Conservation (phyloP, 2,797 vertebrate genomes). For the Pangasius larnaudii region DNA sequence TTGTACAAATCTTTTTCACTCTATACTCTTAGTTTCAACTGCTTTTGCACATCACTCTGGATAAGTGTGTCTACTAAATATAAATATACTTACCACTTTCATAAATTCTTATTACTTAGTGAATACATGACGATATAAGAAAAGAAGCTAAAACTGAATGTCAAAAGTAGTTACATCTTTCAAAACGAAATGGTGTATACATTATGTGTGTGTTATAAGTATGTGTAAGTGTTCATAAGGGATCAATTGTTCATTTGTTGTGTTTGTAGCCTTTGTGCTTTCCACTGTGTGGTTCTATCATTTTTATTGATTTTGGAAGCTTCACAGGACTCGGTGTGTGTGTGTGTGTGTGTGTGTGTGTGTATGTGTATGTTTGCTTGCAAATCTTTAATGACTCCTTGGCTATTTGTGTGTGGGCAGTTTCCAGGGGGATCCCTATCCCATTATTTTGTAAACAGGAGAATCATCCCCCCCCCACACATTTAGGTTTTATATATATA, state of each 20-base stretch:
- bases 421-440: constrained; percentile 67
- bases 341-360: constrained; percentile 33
- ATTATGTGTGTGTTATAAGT: neutral
- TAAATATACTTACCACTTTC: neutral
- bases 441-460: constrained; percentile 60
- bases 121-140: neutral
- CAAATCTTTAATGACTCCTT: constrained; percentile 39
- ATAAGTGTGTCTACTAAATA: neutral
- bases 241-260: neutral
- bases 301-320: constrained; percentile 31
- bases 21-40: neutral
- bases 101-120: neutral
- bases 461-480: constrained; percentile 63
- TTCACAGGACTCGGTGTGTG: neutral
- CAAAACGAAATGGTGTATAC: neutral
- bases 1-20: neutral
- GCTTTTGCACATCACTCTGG: neutral
- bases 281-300: neutral
- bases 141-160: neutral
- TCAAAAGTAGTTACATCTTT: neutral
- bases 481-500: constrained; percentile 34
- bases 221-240: neutral
- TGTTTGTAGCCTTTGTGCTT: neutral
- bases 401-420: constrained; percentile 50
- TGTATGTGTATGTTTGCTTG: constrained; percentile 28